These are phyloP conservation scores for Tupaia chinensis DNA, from an alignment of 2,113 vertebrate species.

Conservation along the genomic window DNA sequence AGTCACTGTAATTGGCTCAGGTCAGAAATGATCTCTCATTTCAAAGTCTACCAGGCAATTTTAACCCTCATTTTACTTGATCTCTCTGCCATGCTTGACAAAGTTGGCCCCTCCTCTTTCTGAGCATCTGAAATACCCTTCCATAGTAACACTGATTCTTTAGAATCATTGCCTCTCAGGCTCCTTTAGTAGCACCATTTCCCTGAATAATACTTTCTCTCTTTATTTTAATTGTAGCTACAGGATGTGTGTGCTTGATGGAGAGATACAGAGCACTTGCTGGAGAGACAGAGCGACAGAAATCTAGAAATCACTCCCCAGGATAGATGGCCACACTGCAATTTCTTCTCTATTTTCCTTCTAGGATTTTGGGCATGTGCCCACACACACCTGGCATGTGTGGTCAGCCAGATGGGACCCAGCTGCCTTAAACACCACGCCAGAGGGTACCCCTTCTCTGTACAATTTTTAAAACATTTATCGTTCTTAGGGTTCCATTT, in stretches of 20 bases:
- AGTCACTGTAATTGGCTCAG: not conserved
- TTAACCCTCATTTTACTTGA: not conserved
- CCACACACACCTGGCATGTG: no score
- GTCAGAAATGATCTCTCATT: not conserved
- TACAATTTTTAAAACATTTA: not conserved
- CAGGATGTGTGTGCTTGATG: no score
- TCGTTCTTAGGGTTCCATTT: not conserved
- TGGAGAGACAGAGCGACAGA: no score
- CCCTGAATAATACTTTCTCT: not conserved
- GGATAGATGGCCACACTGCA: no score
- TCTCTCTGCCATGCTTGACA: not conserved
- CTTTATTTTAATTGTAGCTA: no score
- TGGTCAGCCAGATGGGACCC: no score
- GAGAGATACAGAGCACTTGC: no score
- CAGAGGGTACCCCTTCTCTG: not conserved
- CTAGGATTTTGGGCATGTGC: no score
- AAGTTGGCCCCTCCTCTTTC: not conserved
- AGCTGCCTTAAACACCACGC: no score
- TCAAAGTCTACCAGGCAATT: not conserved
- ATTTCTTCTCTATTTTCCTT: no score
- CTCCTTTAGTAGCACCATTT: not conserved
- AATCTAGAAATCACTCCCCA: no score
- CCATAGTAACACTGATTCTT: not conserved
- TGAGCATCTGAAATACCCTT: not conserved
- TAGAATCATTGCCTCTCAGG: not conserved